Evolutionary conservation across 2,797 vertebrate species (phyloP), one percentile per base, ranked within the genome.

Genomic region (Hippoglossus hippoglossus): DNA sequence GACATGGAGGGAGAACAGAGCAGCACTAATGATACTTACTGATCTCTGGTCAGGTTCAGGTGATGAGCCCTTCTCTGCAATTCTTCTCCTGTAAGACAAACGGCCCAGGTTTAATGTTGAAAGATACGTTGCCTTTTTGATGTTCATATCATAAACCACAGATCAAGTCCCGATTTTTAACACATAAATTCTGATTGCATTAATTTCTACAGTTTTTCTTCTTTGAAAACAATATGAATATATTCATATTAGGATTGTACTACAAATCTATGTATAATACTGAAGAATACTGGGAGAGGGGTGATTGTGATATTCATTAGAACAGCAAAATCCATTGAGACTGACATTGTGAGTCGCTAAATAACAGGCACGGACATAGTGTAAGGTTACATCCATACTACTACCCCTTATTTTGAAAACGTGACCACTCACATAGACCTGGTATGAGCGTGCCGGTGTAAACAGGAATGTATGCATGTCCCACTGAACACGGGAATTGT

Each of bases 41-140:
- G 89, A 88, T 95, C 95, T 98, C 87, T 95, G 95, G 63, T 99
- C 98, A 57, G 95, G 88, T 91, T 99, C 98, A 91, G 95, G 88
- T 53, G 96, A 96, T 39, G 98, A 97, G 91, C 96, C 96, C 92
- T 99, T 99, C 85, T 99, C 98, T 84, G 96, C 96, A 88, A 99
- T 99, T 94, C 96, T 96, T 95, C 98, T 97, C 93, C 98, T 99
- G 85, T 11, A 63, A 67, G 7, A 80, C 0, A 52, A 0, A 51
- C 18, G 68, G 51, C 1, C 12, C 5, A 55, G 52, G 3, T 13
- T 61, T 13, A n/a, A 28, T 18, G 39, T 12, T 24, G 3, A 62
- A 31, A 24, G 1, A 51, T 3, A 54, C 28, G 11, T 9, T 50
- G 36, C 18, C 19, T 18, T 34, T n/a, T 65, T 34, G n/a, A 44